Base-by-base conservation (phyloP, 1,140 invertebrate genomes). In the Phthorimaea operculella region DNA sequence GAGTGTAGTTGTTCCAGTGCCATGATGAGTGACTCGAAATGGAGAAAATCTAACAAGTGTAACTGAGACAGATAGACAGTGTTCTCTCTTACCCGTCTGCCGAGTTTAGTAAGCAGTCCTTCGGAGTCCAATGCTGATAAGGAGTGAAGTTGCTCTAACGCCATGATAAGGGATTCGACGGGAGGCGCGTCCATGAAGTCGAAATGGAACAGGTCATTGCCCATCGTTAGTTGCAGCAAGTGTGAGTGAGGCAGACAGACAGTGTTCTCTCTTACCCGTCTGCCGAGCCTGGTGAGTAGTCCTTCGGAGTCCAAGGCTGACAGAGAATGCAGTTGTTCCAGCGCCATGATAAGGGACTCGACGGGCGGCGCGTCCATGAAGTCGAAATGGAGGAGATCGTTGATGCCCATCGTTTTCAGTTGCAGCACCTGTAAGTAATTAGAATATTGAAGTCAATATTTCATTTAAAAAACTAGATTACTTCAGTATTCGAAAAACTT, bases 161-260 rank as follows among this genome's bases (percentile, higher is more conserved):
- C 98, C 91, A 98, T 98, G 12, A 99, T 97, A 45, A 99, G 88
- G 0, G 97, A 94, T 79, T 98, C 96, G 8, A 98, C 96, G 0
- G 98, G 98, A 8, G 98, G 98, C 0, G 98, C 95, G 83, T 99
- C 98, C 98, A 99, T 99, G 83, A 99, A 99, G 87, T 99, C 98
- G 83, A 99, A 99, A 73, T 97, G 93, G n/a, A 99, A 83, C 14
- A 99, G 86, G 86, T 99, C 98, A 83, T 99, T 99, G 51, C 98
- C 98, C 97, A 99, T 99, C 0, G 98, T 98, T 83, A 99, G 79
- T 65, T 99, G 96, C 4, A 99, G 80, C 15, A 93, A 83, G 83
- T 86, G 64, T 17, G 18, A 11, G 33, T 6, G 11, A 34, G n/a
- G n/a, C n/a, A n/a, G 21, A 28, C 21, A 28, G n/a, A 28, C 6